Evolutionary conservation across 2,113 vertebrate species (phyloP).

Genomic region (Antidorcas marsupialis): DNA sequence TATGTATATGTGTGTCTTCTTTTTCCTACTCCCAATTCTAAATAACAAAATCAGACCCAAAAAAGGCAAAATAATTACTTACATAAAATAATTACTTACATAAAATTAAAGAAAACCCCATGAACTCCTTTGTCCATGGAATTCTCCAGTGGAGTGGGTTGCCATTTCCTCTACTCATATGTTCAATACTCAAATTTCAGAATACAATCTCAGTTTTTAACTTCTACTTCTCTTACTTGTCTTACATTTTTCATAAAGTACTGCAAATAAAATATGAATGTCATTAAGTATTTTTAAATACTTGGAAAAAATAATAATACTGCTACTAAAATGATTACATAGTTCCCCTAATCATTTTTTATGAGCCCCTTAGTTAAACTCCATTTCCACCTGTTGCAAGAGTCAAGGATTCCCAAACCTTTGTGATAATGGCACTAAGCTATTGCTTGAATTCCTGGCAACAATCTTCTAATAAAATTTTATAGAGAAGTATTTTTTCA

Average conservation of each 20-base stretch:
- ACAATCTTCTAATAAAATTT: neutral
- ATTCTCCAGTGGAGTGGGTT: neutral
- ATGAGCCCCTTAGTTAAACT: neutral
- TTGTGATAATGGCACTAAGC: neutral
- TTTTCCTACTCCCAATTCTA: neutral
- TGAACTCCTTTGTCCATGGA: neutral
- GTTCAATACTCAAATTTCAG: slow-evolving; percentile 11
- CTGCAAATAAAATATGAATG: slow-evolving; percentile 18
- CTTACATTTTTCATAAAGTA: neutral
- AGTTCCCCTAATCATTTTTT: neutral
- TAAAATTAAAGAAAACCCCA: neutral
- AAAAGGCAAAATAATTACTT: neutral
- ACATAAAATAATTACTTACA: neutral
- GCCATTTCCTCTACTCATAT: neutral
- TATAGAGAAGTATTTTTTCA: neutral
- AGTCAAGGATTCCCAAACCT: neutral
- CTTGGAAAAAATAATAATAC: neutral
- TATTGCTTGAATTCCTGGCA: neutral
- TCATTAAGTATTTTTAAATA: neutral
- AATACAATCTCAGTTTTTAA: slow-evolving; percentile 12
- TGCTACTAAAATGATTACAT: neutral
- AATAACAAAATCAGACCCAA: slow-evolving; percentile 30
- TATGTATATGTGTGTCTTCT: neutral
- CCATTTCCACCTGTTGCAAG: neutral
- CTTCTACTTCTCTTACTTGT: slow-evolving; percentile 6